Base-by-base conservation (phyloP, 2,888 invertebrate species). In the Yponomeuta evonymella region DNA sequence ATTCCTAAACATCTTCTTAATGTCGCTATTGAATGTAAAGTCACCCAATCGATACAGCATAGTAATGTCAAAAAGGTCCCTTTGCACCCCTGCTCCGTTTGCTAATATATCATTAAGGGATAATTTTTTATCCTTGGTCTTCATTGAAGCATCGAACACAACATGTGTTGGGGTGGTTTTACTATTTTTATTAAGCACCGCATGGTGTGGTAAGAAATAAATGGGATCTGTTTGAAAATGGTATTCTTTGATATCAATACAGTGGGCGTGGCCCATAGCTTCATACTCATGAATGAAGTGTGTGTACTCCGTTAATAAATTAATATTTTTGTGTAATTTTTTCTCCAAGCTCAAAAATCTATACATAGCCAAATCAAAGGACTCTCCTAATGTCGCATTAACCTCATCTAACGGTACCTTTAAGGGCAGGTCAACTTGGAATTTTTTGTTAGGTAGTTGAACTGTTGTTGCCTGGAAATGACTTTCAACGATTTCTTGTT, bases 21-120 rank as follows among this genome's bases (percentile, higher is more conserved):
- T 23, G 29, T 70, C 70, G 12, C 5, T 15, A 43, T 10, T 48
- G 8, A 63, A 36, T 51, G 51, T 51, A 51, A 15, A 51, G 12
- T 51, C 51, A 15, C 51, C 51, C 51, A 51, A 51, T 15, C 70
- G 11, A 48, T 66, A 70, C 15, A 66, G 5, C n/a, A 70, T n/a
- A 12, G 67, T 8, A 63, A 70, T 66, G 29, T 70, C 70, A 66
- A 70, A 70, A 23, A 70, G 29, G 10, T 70, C 70, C 12, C 15
- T 11, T 58, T 70, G 66, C 9, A 66, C 67, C 6, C n/a, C 30
- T 1, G 66, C 48, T 8, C 67, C 70, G n/a, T 67, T 70, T 15
- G 29, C 6, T 6, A 67, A 30, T 8, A 70, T 10, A 43, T 67
- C 58, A 30, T 70, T 70, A 3, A 70, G n/a, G 1, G 64, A 70